These are phyloP conservation scores for Coremacera marginata DNA, from an alignment of 2,888 invertebrate genomes.

Conservation along the genomic window DNA sequence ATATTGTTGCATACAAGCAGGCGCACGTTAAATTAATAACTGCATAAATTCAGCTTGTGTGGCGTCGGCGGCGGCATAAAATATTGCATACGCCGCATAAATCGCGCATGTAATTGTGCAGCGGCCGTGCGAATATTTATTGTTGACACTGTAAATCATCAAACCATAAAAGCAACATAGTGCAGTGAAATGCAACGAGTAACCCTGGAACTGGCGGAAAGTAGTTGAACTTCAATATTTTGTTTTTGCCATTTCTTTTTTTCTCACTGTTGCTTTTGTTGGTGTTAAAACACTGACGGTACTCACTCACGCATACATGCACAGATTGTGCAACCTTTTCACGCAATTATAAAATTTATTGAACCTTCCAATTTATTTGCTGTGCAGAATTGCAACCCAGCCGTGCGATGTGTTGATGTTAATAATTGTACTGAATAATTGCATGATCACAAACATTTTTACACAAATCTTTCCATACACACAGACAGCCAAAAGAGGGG, in stretches of 20 bases:
- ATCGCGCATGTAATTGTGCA: conserved; percentile 64
- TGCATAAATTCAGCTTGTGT: conserved; percentile 65
- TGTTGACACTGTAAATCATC: conserved; percentile 67
- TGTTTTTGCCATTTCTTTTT: background rate
- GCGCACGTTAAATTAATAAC: conserved; percentile 68
- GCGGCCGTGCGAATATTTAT: conserved; percentile 69
- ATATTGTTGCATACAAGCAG: conserved; percentile 46
- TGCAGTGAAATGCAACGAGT: background rate
- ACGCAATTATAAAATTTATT: conserved; percentile 34
- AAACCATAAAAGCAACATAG: conserved; percentile 64
- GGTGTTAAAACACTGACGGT: background rate
- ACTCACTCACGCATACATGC: conserved; percentile 22
- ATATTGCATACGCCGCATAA: conserved; percentile 61
- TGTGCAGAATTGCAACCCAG: conserved; percentile 20
- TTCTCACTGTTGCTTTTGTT: background rate
- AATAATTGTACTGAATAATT: conserved; percentile 14
- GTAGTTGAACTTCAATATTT: conserved; percentile 6
- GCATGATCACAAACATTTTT: background rate
- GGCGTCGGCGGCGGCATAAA: conserved; percentile 63
- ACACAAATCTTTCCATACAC: background rate
- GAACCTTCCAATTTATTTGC: conserved; percentile 8
- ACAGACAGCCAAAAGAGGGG: no score
- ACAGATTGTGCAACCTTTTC: conserved; percentile 40
- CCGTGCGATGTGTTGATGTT: conserved; percentile 27
- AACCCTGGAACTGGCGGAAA: background rate